These are phyloP conservation scores for Diplosoma virens DNA, from an alignment of 23 tunicate genomes.

Conservation along the genomic window DNA sequence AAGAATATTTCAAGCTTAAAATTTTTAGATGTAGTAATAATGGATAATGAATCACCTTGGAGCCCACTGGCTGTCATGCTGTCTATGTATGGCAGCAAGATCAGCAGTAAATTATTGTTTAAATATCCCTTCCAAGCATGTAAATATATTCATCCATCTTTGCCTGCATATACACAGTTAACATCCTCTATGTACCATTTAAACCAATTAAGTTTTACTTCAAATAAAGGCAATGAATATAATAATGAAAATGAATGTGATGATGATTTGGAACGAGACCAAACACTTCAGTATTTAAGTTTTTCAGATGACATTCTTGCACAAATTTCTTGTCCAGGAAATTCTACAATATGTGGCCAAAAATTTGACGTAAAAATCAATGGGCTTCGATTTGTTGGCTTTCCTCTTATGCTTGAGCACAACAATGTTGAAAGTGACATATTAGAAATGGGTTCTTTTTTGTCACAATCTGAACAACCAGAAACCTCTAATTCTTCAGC, in stretches of 20 bases:
- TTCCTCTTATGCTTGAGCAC: constrained; percentile 62
- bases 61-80: constrained; percentile 72
- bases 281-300: constrained; percentile 51
- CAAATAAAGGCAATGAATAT: constrained; percentile 13
- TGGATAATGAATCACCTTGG: constrained; percentile 65
- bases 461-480: neutral
- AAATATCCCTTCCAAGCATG: constrained; percentile 64
- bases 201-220: constrained; percentile 12
- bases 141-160: neutral
- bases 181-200: constrained; percentile 72
- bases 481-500: neutral
- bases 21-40: no score
- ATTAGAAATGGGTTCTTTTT: neutral
- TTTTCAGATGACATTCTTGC: constrained; percentile 78
- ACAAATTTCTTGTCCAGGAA: constrained; percentile 74
- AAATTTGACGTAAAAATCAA: constrained; percentile 90
- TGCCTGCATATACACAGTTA: constrained; percentile 36
- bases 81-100: constrained; percentile 89
- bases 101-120: constrained; percentile 73
- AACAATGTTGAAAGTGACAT: constrained; percentile 27
- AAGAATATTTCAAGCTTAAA: no score
- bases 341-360: constrained; percentile 70
- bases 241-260: constrained; percentile 17
- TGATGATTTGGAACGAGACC: constrained; percentile 27
- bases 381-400: constrained; percentile 93